Conservation (phyloP, 2,113 vertebrate species). For the Lathamus discolor region DNA sequence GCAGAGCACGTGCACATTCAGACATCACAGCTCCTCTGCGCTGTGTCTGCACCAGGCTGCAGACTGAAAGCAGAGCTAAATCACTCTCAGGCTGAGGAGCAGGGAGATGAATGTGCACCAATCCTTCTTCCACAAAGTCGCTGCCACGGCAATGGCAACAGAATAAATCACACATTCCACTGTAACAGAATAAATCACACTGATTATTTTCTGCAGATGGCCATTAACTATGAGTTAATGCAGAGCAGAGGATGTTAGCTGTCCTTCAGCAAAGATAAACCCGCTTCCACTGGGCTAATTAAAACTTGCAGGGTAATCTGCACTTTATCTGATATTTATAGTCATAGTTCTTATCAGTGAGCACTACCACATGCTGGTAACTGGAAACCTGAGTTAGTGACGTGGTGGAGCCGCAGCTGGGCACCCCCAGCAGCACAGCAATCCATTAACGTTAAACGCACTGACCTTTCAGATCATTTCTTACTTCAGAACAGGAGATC, state of each 20-base stretch:
- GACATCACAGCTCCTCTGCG: background rate
- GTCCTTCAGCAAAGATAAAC: slow-evolving; percentile 43
- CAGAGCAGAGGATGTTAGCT: background rate
- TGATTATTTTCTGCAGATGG: background rate
- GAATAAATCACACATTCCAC: background rate
- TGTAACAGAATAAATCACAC: background rate
- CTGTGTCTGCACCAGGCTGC: background rate
- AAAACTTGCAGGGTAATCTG: slow-evolving; percentile 51
- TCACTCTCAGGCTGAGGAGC: background rate
- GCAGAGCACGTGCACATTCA: background rate
- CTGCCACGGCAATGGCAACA: background rate
- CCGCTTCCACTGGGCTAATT: slow-evolving; percentile 34
- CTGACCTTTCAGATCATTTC: background rate
- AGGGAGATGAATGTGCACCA: background rate
- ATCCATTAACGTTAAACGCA: background rate
- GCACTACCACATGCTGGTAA: background rate
- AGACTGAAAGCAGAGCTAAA: background rate
- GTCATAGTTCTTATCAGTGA: background rate
- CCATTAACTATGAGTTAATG: background rate
- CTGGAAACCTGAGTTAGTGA: background rate
- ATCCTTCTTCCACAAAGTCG: slow-evolving; percentile 16
- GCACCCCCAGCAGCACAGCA: background rate
- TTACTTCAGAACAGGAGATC: background rate
- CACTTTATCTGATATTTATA: slow-evolving; percentile 48
- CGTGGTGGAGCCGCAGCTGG: background rate